phyloP scores from a whole-genome alignment of 2,797 vertebrate genomes.

The Sardinella longiceps region DNA sequence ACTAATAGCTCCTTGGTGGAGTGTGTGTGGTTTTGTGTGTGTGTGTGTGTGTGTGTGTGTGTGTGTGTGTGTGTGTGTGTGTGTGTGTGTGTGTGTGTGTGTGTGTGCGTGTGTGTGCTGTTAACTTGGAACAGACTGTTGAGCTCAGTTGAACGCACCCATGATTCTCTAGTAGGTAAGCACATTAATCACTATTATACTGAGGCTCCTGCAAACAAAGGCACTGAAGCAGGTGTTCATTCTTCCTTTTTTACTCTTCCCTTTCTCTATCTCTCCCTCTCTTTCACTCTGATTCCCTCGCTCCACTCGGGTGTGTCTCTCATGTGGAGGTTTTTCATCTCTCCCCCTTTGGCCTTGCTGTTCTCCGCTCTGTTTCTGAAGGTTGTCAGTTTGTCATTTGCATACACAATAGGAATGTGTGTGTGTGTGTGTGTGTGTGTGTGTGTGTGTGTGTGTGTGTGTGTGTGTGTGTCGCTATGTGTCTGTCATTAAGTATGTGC shows the following conservation, averaged over 20 bases:
- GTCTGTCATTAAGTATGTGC: no score
- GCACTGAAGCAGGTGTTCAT: background rate
- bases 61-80: no score
- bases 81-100: no score
- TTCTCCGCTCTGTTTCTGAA: background rate
- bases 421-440: slow-evolving; percentile 25
- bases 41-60: no score
- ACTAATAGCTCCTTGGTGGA: no score
- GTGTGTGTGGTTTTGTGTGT: no score
- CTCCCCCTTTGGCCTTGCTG: background rate
- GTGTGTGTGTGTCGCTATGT: background rate
- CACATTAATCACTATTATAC: slow-evolving; percentile 15
- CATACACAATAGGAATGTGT: slow-evolving; percentile 16
- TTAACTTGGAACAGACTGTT: background rate
- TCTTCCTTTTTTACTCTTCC: background rate
- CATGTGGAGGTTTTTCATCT: background rate
- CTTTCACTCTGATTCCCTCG: background rate
- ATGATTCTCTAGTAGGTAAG: background rate
- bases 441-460: slow-evolving; percentile 11
- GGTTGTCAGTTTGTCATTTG: slow-evolving; percentile 8
- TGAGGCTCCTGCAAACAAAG: background rate
- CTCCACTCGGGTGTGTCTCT: background rate
- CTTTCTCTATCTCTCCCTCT: background rate
- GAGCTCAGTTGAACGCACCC: background rate
- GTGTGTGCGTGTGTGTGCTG: background rate